Evolutionary conservation across 2,113 vertebrate species (phyloP), one percentile per base, ranked within the genome.

Genomic region (Hemichromis elongatus): DNA sequence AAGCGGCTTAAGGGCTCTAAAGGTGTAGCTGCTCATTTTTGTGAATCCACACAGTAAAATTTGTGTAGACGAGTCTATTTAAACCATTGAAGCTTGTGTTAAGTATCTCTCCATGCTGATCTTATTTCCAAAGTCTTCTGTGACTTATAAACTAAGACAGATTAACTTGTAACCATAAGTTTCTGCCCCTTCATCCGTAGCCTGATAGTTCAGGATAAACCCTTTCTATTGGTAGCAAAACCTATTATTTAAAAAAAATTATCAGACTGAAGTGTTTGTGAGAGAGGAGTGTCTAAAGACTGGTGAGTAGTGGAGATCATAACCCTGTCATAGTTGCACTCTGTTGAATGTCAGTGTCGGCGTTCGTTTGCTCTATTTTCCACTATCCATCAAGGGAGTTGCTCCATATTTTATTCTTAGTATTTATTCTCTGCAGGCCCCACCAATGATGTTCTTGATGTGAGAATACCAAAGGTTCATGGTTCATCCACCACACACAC

Each of bases 321-420:
- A 77, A 88, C 84, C 78, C 68, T 56, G 85, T 88, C 61, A 77
- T 87, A 91, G 90, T 88, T 21, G 53, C 81, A 79, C 80, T 84
- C 55, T 79, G 77, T 40, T 88, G 45, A 92, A 90, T 90, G 83
- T 92, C 91, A 85, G 57, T 33, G 66, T 90, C 88, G 88, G 87
- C 73, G 85, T 88, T 90, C 82, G 40, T 88, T 88, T 94, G 94
- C 92, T 93, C 94, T 84, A 94, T 93, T 94, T 95, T 92, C 84
- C 63, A 92, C 84, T 68, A 12, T 77, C 70, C 83, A 83, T 53
- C 94, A 45, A 61, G 94, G 96, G 96, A 96, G 91, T 91, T 86
- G 92, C 87, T 94, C 96, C 90, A 96, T 88, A 95, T 96, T 93
- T 96, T 96, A 96, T 96, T 96, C 91, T 96, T 96, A 94, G 94